These are phyloP conservation scores for Gymnobelideus leadbeateri DNA, from an alignment of 2,113 vertebrate species.

Conservation along the genomic window DNA sequence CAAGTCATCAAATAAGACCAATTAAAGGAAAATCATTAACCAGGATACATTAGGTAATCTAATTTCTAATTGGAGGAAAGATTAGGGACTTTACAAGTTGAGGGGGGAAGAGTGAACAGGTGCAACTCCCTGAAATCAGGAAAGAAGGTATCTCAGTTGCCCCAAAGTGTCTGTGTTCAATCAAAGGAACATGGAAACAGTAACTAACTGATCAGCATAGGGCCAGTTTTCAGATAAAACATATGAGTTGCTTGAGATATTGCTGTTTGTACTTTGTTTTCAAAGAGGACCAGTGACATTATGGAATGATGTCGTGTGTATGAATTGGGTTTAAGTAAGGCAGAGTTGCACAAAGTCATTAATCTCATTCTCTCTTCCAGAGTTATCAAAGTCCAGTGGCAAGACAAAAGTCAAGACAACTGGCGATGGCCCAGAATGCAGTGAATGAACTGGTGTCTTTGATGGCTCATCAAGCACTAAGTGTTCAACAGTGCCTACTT, in stretches of 20 bases:
- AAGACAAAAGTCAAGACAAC: not conserved
- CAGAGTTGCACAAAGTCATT: not conserved
- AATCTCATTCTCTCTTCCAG: not conserved
- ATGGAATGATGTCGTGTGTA: not conserved
- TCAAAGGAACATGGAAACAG: not conserved
- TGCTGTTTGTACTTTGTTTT: not conserved
- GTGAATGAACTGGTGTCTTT: not conserved
- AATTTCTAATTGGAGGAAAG: not conserved
- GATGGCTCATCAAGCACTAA: not conserved
- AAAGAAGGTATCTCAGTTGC: not conserved
- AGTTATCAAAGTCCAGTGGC: not conserved
- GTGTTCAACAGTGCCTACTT: not conserved
- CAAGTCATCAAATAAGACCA: not conserved
- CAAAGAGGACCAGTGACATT: not conserved
- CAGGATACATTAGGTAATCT: not conserved
- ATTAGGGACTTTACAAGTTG: not conserved
- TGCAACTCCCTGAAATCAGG: not conserved
- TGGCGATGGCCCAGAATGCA: not conserved
- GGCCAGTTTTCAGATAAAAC: not conserved
- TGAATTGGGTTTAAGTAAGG: not conserved
- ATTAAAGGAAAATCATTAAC: not conserved
- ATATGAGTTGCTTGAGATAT: not conserved
- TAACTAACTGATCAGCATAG: not conserved
- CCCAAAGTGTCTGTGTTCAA: not conserved
- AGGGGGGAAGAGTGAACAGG: not conserved